Conservation (phyloP, 2,797 vertebrate species). For the Dallia pectoralis region DNA sequence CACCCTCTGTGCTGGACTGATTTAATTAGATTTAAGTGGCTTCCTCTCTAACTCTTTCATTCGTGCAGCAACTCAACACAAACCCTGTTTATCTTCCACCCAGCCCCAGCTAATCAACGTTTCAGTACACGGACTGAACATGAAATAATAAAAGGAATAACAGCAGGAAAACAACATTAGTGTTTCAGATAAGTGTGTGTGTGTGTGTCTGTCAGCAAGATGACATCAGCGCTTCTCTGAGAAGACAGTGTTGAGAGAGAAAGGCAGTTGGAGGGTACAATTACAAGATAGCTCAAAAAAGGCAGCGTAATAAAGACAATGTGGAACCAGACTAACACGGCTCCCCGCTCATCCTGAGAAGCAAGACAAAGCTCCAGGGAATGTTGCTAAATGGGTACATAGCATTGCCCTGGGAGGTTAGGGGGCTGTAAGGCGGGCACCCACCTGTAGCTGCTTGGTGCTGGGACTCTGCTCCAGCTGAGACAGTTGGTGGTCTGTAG, state of each 20-base stretch:
- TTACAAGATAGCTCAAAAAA: constrained; percentile 77
- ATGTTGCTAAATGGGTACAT: constrained; percentile 7
- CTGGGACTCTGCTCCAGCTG: constrained; percentile 62
- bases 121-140: constrained; percentile 23
- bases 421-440: constrained; percentile 24
- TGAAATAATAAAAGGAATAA: background rate
- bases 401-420: background rate
- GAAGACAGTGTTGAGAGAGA: constrained; percentile 16
- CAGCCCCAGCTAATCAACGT: constrained; percentile 10
- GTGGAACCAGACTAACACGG: constrained; percentile 44
- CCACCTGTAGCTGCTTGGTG: constrained; percentile 79
- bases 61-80: constrained; percentile 22
- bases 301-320: constrained; percentile 61
- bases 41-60: constrained; percentile 19
- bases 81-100: constrained; percentile 30
- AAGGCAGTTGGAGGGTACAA: constrained; percentile 73
- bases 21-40: constrained; percentile 10
- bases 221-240: constrained; percentile 34
- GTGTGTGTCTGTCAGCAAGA: constrained; percentile 11
- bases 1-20: background rate
- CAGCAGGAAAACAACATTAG: constrained; percentile 1
- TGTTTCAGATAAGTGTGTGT: constrained; percentile 16
- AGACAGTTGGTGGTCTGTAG: constrained; percentile 51
- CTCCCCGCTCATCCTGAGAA: constrained; percentile 16
- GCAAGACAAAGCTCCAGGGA: constrained; percentile 13